Evolutionary conservation across 2,888 invertebrate species (phyloP).

Genomic region (Megastigmus dorsalis): DNA sequence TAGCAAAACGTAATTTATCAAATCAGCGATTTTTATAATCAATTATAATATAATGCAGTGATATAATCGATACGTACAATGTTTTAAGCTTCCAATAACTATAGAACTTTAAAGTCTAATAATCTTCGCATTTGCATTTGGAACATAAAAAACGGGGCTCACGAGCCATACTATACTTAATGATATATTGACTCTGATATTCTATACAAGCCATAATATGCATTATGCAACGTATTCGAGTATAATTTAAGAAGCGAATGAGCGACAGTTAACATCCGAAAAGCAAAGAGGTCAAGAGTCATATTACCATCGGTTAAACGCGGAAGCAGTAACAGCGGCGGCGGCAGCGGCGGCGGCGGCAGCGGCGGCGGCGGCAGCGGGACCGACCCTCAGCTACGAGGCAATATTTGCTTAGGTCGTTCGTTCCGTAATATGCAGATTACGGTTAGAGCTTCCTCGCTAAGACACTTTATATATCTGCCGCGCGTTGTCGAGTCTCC

Average conservation of each 20-base stretch:
- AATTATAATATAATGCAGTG: no score
- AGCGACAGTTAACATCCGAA: conserved; percentile 25
- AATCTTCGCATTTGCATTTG: background rate
- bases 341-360: no score
- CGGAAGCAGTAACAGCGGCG: conserved; percentile 35
- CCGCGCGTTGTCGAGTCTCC: background rate
- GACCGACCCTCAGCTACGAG: conserved; percentile 7
- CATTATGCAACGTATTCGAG: background rate
- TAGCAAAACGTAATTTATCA: no score
- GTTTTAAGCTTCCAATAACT: no score
- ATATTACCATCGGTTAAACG: conserved; percentile 53
- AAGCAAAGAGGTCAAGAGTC: conserved; percentile 63
- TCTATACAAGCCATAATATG: background rate
- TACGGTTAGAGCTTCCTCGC: conserved; percentile 33
- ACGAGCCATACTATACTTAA: background rate
- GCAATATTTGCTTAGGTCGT: conserved; percentile 50
- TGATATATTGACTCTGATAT: conserved; percentile 25
- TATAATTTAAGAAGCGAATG: conserved; percentile 10
- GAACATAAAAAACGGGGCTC: no score
- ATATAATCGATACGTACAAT: no score
- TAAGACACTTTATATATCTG: conserved; percentile 44
- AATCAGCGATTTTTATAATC: no score
- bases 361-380: conserved; percentile 13
- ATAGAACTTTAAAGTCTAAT: background rate
- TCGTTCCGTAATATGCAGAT: conserved; percentile 50